A percentile compares a stretch with the other conserved stretches of the same genome.
phyloP scores from a whole-genome alignment of 2,888 invertebrate species.

The Calliphora vomitoria region DNA sequence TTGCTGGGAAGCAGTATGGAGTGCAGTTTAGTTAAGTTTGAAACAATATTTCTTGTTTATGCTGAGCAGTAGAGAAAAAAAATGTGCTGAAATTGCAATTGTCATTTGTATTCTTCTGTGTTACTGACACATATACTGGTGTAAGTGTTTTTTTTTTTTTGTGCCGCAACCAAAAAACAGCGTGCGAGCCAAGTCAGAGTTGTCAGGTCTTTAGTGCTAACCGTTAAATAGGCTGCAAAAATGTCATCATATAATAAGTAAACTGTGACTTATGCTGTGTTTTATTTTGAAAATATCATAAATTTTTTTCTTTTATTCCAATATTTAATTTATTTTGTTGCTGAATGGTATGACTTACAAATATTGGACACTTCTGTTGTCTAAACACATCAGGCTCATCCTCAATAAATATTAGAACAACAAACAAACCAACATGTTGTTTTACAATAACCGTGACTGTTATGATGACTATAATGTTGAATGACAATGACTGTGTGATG shows the following conservation, averaged over 20 bases:
- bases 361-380: constrained; percentile 43
- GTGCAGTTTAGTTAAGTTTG: constrained; percentile 34
- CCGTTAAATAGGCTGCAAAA: background rate
- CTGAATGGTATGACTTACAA: background rate
- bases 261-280: no score
- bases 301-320: no score
- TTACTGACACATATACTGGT: constrained; percentile 45
- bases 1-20: background rate
- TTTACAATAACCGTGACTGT: constrained; percentile 63
- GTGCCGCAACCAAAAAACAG: background rate
- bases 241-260: background rate
- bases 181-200: constrained; percentile 12
- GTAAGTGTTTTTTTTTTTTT: constrained; percentile 2
- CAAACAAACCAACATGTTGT: constrained; percentile 44
- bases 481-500: constrained; percentile 64
- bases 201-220: background rate
- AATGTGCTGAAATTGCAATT: constrained; percentile 61
- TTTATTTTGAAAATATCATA: no score
- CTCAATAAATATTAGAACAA: constrained; percentile 11
- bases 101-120: constrained; percentile 48
- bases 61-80: constrained; percentile 7
- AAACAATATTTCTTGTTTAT: constrained; percentile 5
- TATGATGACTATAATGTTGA: constrained; percentile 67
- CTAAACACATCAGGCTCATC: constrained; percentile 23
- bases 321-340: no score